Conservation (phyloP, 1,140 invertebrate genomes). For the Zaprionus ornatus region DNA sequence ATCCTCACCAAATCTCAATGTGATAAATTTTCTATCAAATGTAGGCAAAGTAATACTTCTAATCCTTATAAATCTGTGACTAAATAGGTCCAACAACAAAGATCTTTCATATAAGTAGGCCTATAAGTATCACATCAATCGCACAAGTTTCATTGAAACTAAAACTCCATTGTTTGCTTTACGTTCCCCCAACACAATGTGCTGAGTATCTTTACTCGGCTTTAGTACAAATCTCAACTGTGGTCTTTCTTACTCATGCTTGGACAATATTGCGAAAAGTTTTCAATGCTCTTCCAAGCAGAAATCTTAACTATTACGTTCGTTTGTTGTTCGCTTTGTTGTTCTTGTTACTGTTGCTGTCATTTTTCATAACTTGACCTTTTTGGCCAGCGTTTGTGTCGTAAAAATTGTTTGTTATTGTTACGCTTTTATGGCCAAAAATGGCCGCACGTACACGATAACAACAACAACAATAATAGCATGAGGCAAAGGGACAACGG, state of each 20-base stretch:
- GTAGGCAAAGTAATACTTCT: no score
- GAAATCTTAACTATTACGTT: constrained; percentile 39
- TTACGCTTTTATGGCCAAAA: constrained; percentile 51
- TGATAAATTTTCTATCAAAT: no score
- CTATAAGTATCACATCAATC: no score
- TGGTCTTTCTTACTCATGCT: background rate
- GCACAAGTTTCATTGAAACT: no score
- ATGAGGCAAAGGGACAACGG: background rate
- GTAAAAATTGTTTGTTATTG: constrained; percentile 67
- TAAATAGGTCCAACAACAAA: background rate
- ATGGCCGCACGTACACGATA: constrained; percentile 43
- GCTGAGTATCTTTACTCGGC: background rate
- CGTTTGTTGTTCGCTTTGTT: background rate
- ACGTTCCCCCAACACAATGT: background rate
- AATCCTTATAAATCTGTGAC: no score
- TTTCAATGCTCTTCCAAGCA: constrained; percentile 43
- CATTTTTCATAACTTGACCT: constrained; percentile 73
- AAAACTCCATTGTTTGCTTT: no score
- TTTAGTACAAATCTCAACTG: background rate
- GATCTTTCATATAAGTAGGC: background rate
- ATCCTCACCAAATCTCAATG: no score
- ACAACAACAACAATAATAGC: constrained; percentile 11
- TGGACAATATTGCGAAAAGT: constrained; percentile 44
- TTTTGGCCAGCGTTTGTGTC: constrained; percentile 43
- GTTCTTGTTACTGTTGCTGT: constrained; percentile 21